Evolutionary conservation across 2,797 vertebrate genomes (phyloP).

Genomic region (Parauchenoglanis punctatus): DNA sequence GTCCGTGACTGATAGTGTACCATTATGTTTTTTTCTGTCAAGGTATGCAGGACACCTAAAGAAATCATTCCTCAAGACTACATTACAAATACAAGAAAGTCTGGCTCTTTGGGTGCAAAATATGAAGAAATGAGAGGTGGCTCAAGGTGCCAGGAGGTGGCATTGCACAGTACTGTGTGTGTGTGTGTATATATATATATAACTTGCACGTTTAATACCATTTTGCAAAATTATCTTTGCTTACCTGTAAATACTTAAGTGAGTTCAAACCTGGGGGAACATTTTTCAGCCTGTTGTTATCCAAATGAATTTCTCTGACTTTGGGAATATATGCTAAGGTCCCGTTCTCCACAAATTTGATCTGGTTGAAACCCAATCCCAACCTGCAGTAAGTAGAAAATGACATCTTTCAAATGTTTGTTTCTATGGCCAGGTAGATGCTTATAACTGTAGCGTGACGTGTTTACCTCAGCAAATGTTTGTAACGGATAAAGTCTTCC

Average conservation of each 20-base stretch:
- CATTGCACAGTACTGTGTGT: too few species aligned
- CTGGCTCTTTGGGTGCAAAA: too few species aligned
- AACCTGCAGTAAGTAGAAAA: slow-evolving; percentile 76
- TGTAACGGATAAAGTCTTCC: slow-evolving; percentile 92
- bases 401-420: neutral
- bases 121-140: too few species aligned
- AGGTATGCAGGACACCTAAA: too few species aligned
- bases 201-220: too few species aligned
- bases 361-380: slow-evolving; percentile 91
- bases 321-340: slow-evolving; percentile 84
- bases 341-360: slow-evolving; percentile 93
- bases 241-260: slow-evolving; percentile 91
- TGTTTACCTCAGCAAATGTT: slow-evolving; percentile 88
- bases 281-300: slow-evolving; percentile 92
- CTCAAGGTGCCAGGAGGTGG: too few species aligned
- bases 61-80: too few species aligned
- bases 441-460: neutral
- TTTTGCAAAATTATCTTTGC: slow-evolving; percentile 7
- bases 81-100: too few species aligned
- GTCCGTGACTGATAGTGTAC: too few species aligned
- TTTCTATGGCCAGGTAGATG: neutral
- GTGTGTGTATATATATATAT: too few species aligned
- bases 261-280: slow-evolving; percentile 86
- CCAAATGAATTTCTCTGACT: slow-evolving; percentile 88
- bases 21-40: too few species aligned